phyloP scores from a whole-genome alignment of 1,140 invertebrate genomes.

The Tetramorium alpestre region DNA sequence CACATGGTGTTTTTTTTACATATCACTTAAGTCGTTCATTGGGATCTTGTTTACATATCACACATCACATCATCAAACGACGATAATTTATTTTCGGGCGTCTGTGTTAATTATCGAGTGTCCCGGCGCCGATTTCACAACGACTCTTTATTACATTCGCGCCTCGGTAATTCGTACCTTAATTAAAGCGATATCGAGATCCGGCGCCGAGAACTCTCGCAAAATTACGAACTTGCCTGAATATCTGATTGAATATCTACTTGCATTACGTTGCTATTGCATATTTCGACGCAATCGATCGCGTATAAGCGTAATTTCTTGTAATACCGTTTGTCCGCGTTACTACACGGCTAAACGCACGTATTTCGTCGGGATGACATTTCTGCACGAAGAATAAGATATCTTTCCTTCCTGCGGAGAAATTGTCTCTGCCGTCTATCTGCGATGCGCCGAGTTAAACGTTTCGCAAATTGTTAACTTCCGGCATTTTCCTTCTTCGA shows the following conservation, averaged over 20 bases:
- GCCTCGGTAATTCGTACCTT: conserved; percentile 17
- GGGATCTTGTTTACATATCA: conserved; percentile 4
- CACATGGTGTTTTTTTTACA: conserved; percentile 26
- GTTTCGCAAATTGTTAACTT: conserved; percentile 41
- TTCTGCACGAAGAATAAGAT: background rate
- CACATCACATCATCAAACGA: conserved; percentile 34
- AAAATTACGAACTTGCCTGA: conserved; percentile 4
- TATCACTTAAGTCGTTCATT: conserved; percentile 1
- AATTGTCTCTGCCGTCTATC: conserved; percentile 13
- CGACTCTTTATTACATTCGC: conserved; percentile 34
- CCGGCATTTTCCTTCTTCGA: conserved; percentile 33
- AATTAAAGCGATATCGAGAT: conserved; percentile 25
- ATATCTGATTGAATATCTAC: background rate
- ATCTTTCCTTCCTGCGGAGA: background rate
- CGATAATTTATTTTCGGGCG: conserved; percentile 32
- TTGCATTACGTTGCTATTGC: background rate
- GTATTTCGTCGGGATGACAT: background rate
- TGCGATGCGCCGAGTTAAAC: conserved; percentile 16
- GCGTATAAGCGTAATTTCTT: background rate
- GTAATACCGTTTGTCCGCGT: background rate
- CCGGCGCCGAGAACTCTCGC: background rate
- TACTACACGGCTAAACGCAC: background rate
- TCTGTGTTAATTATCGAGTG: background rate
- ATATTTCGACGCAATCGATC: conserved; percentile 12
- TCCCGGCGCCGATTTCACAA: conserved; percentile 1